Evolutionary conservation across 2,797 vertebrate genomes (phyloP).

Genomic region (Triplophysa bombifrons): DNA sequence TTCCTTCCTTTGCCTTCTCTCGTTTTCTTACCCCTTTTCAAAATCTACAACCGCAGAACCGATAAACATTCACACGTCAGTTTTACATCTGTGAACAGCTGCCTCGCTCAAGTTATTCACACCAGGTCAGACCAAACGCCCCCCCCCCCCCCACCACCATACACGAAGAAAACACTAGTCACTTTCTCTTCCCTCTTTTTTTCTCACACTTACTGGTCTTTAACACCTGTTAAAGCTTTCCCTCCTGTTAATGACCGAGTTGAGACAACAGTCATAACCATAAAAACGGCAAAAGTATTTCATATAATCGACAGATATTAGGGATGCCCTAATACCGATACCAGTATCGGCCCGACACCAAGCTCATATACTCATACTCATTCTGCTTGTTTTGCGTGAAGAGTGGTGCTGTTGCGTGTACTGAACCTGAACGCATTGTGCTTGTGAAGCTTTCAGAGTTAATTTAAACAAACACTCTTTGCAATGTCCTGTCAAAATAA

Average conservation of each 20-base stretch:
- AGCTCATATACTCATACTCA: too few relatives aligned
- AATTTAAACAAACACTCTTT: too few relatives aligned
- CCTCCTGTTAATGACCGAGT: not conserved
- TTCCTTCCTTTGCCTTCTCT: not conserved
- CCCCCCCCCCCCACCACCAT: not conserved
- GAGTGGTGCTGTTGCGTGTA: too few relatives aligned
- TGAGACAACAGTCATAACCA: not conserved
- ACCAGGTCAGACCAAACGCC: constrained; percentile 31
- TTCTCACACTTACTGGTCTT: constrained; percentile 3
- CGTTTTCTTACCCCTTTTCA: not conserved
- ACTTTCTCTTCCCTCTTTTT: constrained; percentile 11
- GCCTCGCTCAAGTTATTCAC: constrained; percentile 38
- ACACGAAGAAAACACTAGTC: not conserved
- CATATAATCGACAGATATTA: not conserved
- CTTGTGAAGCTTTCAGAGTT: too few relatives aligned
- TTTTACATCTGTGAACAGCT: constrained; percentile 53
- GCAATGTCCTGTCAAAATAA: too few relatives aligned
- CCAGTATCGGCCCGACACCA: too few relatives aligned
- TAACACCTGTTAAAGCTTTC: not conserved
- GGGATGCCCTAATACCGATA: too few relatives aligned
- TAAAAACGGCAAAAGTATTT: not conserved
- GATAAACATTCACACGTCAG: constrained; percentile 14
- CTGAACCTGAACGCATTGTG: too few relatives aligned
- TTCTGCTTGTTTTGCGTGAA: too few relatives aligned
- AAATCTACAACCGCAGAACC: not conserved